A percentile compares a stretch with the other conserved stretches of the same genome.
phyloP scores from a whole-genome alignment of 2,113 vertebrate genomes.

The Aphyosemion australe region DNA sequence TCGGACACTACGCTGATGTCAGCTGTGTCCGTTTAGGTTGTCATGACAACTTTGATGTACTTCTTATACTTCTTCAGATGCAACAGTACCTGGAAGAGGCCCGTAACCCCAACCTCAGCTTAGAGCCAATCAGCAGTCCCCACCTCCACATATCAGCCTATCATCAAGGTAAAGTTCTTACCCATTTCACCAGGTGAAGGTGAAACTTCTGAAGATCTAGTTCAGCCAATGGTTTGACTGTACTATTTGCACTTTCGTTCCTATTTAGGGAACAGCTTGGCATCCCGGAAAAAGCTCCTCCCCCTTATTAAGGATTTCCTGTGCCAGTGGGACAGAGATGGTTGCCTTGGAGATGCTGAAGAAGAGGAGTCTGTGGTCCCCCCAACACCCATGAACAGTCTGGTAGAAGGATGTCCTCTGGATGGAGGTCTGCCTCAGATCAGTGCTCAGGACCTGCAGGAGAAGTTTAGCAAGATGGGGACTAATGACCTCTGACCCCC shows the following conservation, averaged over 20 bases:
- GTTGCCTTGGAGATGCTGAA: not conserved
- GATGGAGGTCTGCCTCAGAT: slow-evolving; percentile 84
- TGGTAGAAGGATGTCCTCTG: slow-evolving; percentile 93
- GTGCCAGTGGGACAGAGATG: slow-evolving; percentile 46
- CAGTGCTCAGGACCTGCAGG: slow-evolving; percentile 83
- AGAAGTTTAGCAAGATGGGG: slow-evolving; percentile 82
- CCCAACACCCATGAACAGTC: slow-evolving; percentile 94
- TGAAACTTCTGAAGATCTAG: too few relatives aligned
- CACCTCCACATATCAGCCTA: slow-evolving; percentile 81
- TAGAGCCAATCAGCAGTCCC: slow-evolving; percentile 75
- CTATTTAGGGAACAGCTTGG: slow-evolving; percentile 77
- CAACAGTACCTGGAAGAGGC: slow-evolving; percentile 83
- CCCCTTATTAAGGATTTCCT: slow-evolving; percentile 86
- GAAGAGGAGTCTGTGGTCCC: slow-evolving; percentile 81
- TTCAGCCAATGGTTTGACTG: not conserved
- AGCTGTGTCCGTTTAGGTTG: not conserved
- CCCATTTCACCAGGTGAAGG: not conserved
- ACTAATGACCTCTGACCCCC: slow-evolving; percentile 10
- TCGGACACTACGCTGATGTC: not conserved
- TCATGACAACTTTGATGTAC: not conserved
- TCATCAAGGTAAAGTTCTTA: slow-evolving; percentile 77
- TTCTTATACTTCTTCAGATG: slow-evolving; percentile 68
- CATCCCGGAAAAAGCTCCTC: slow-evolving; percentile 88
- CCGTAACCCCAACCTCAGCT: slow-evolving; percentile 72
- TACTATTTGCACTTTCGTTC: not conserved